Evolutionary conservation across 2,797 vertebrate species (phyloP), one percentile per base, ranked within the genome.

Genomic region (Chromis chromis): DNA sequence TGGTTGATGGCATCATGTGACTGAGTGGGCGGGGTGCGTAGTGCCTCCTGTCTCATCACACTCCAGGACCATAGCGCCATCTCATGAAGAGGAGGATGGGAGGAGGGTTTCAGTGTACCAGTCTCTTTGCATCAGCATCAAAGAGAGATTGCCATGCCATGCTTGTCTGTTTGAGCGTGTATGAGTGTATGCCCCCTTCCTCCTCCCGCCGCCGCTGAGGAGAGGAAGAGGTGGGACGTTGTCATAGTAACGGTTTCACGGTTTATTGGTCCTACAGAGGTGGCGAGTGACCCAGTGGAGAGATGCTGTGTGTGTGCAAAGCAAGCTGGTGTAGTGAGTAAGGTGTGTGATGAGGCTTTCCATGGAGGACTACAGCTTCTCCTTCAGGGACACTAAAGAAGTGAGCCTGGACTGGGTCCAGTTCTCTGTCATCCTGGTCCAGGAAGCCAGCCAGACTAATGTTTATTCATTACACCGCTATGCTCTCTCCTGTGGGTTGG

Each of bases 41-140:
- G 57, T 65, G 60, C 54, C 40, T 46, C 44, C 52, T 27, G 54
- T 71, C 69, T 76, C 67, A 59, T 82, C 85, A 61, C 67, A 75
- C 55, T 74, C 40, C 52, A 56, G 59, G 27, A 70, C 22, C 65
- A 80, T 56, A 75, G 79, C 80, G 69, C 44, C 70, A 53, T 75
- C 71, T 71, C 67, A 78, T 31, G 82, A 74, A 66, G 56, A 76
- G 50, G 76, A 79, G 68, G 71, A 70, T 73, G 85, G 75, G 74
- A 77, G 86, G 71, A 36, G 33, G 17, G 68, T 89, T 91, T 90
- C 65, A 82, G 78, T 87, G 88, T 91, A 85, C 69, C 75, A 54
- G 79, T 91, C 90, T 54, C 71, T 80, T 75, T 87, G 68, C 86
- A 93, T 95, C 87, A 93, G 77, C 84, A 81, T 92, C 79, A 87